Evolutionary conservation across 2,797 vertebrate genomes (phyloP), one percentile per base, ranked within the genome.

Genomic region (Danio kyathit): DNA sequence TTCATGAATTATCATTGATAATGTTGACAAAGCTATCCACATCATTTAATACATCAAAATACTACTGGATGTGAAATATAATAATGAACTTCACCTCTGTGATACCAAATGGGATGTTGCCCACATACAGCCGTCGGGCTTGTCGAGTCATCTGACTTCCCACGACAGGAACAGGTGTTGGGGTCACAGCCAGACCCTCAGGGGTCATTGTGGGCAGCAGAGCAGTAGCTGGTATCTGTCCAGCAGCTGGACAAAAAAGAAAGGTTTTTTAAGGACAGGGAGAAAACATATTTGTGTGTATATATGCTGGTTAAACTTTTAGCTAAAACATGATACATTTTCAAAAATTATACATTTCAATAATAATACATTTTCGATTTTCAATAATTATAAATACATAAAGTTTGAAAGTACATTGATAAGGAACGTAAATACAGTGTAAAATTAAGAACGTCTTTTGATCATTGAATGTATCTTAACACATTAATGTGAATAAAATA

Each of bases 61-160:
- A 60, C 41, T 6, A 46, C 16, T 17, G 7, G 16, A 40, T 41
- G 9, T 40, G 16, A 66, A 21, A 12, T 1, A 74, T 66, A 40
- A 57, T 14, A 41, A 44, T 5, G 4, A 38, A 57, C 8, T 88
- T 87, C 65, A 96, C 96, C 94, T 98, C 97, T 86, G 97, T 97
- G 86, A 97, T 96, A 83, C 96, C 96, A 82, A 98, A 98, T 6
- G 97, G 96, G 90, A 98, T 98, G 88, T 98, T 98, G 86, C 97
- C 96, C 81, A 97, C 96, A 12, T 98, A 98, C 29, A 98, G 96
- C 7, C 97, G 92, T 0, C 96, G 94, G 66, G 96, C 97, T 89
- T 98, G 97, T 38, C 97, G 90, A 65, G 97, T 97, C 97, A 98
- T 97, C 92, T 98, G 97, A 88, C 96, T 97, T 73, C 97, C 97